Evolutionary conservation across 2,113 vertebrate genomes (phyloP).

Genomic region (Ciconia maguari): DNA sequence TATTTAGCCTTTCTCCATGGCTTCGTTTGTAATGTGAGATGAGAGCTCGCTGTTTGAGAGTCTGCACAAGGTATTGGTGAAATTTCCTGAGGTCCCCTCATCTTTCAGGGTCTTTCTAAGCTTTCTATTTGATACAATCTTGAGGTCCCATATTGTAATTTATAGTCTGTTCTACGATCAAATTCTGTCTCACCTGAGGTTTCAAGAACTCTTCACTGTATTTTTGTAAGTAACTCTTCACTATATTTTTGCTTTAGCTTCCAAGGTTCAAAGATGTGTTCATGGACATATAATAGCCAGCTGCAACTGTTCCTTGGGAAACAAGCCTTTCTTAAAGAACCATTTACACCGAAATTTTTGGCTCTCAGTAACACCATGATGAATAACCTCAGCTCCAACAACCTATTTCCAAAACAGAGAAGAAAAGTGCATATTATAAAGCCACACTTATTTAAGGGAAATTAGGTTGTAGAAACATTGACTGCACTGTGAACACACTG

Average conservation of each 20-base stretch:
- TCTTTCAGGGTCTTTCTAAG: neutral
- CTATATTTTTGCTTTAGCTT: neutral
- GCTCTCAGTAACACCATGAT: neutral
- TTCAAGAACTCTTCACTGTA: neutral
- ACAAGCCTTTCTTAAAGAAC: neutral
- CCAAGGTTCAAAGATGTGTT: neutral
- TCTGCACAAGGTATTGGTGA: neutral
- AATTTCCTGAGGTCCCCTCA: neutral
- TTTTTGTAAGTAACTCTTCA: neutral
- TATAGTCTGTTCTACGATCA: neutral
- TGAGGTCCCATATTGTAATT: neutral
- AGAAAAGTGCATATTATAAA: neutral
- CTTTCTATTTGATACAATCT: neutral
- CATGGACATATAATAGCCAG: neutral
- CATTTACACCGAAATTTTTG: neutral
- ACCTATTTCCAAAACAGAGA: neutral
- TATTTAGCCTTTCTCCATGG: neutral
- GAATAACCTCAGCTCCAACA: neutral
- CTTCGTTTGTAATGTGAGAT: neutral
- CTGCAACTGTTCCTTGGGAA: neutral
- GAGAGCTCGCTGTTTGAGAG: fast-evolving
- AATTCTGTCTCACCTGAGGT: neutral
- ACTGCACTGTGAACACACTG: neutral
- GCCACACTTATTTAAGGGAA: neutral
- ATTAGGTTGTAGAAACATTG: neutral